phyloP scores from a whole-genome alignment of 2,888 invertebrate species.

The Trichogramma evanescens region DNA sequence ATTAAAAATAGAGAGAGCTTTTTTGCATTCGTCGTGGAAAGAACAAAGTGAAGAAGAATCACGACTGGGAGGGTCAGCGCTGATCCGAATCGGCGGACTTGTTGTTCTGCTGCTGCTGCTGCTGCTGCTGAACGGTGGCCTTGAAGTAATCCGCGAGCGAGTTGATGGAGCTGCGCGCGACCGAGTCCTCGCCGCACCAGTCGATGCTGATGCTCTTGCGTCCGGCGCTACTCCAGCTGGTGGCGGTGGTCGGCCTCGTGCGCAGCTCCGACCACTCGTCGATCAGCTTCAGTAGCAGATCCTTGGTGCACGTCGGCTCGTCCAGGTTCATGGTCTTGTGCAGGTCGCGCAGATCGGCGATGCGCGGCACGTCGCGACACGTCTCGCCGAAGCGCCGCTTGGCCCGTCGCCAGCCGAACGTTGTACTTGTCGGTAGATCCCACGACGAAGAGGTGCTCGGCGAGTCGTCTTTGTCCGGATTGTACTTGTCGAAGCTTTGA shows the following conservation, averaged over 20 bases:
- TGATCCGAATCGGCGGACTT: not conserved
- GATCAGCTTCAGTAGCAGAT: constrained; percentile 65
- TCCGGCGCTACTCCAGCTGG: constrained; percentile 44
- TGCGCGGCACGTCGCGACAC: constrained; percentile 42
- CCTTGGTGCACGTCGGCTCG: constrained; percentile 57
- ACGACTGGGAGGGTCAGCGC: not conserved
- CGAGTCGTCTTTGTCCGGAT: not conserved
- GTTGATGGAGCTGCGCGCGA: constrained; percentile 72
- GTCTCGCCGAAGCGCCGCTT: constrained; percentile 42
- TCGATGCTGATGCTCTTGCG: constrained; percentile 68
- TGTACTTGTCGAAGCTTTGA: constrained; percentile 26
- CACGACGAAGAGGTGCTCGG: constrained; percentile 1
- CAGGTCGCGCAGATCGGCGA: constrained; percentile 37
- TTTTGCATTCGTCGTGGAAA: not conserved
- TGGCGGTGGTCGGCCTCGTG: constrained; percentile 49
- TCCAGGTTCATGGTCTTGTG: constrained; percentile 41
- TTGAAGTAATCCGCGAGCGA: constrained; percentile 76
- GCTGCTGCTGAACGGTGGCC: constrained; percentile 40
- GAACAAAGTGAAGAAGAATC: not conserved
- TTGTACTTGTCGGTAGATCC: constrained; percentile 41
- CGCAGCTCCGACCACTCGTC: constrained; percentile 68
- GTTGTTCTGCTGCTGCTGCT: constrained; percentile 14
- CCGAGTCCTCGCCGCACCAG: constrained; percentile 65
- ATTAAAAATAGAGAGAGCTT: too few species aligned
- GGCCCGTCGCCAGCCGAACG: constrained; percentile 27